These are phyloP conservation scores for Xestia ashworthii DNA, from an alignment of 2,888 invertebrate genomes.

Conservation along the genomic window DNA sequence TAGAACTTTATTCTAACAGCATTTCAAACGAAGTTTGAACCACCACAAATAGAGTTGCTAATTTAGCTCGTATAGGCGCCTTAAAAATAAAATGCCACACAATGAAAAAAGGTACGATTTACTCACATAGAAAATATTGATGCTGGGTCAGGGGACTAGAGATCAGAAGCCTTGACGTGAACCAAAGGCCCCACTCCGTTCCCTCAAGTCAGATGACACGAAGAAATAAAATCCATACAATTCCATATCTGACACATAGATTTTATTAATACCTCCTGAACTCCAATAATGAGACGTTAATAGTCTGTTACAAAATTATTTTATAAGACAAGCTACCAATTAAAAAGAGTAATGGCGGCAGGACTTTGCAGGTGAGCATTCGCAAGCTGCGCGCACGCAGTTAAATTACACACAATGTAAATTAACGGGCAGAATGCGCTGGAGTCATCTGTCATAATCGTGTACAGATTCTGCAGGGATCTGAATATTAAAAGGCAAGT, in stretches of 20 bases:
- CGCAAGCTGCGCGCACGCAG: slow-evolving; percentile 75
- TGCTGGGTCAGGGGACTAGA: not conserved
- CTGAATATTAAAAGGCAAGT: slow-evolving; percentile 16
- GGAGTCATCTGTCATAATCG: slow-evolving; percentile 64
- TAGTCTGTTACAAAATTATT: slow-evolving; percentile 64
- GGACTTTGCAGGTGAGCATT: slow-evolving; percentile 74
- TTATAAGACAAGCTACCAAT: slow-evolving; percentile 70
- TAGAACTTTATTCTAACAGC: too few species aligned
- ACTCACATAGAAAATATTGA: not conserved
- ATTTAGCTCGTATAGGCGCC: too few species aligned
- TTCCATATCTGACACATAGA: slow-evolving; percentile 42
- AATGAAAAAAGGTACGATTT: not conserved
- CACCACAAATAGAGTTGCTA: too few species aligned
- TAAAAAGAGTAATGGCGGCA: slow-evolving; percentile 75
- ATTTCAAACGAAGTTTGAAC: too few species aligned
- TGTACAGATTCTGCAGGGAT: slow-evolving; percentile 47
- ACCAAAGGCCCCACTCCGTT: not conserved
- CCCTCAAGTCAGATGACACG: slow-evolving; percentile 4
- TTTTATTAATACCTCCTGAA: slow-evolving; percentile 49
- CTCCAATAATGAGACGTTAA: slow-evolving; percentile 64
- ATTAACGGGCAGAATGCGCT: slow-evolving; percentile 61
- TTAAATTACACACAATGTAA: slow-evolving; percentile 67
- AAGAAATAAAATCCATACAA: slow-evolving; percentile 40
- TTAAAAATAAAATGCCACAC: not conserved
- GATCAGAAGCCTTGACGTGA: not conserved